Base-by-base conservation (phyloP, 37 sponge, comb jelly and placozoan species). In the Spongilla lacustris region DNA sequence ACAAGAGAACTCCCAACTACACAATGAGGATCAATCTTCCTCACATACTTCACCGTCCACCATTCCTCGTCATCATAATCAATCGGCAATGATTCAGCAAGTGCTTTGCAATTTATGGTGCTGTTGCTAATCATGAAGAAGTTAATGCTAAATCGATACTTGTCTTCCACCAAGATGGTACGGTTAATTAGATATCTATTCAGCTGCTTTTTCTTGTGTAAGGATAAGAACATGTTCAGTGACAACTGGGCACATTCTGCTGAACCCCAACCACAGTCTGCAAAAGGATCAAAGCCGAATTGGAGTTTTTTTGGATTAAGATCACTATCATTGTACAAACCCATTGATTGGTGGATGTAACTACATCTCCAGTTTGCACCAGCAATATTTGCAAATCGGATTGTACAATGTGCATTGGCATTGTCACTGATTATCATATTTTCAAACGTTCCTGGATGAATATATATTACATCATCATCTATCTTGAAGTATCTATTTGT, bases 281-380 rank as follows among this genome's bases (percentile, higher is more conserved):
- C 77, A 76, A 34, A 34, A 0, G 77, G 37, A 76, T 76, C 38
- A 26, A 36, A 76, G 26, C 35, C 48, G 26, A 35, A 76, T 31
- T 36, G 10, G 13, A 76, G 35, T 25, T 19, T 9, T 11, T 36
- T 26, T 36, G 77, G 77, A 48, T 76, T 76, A 9, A 76, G 9
- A 10, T 17, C 0, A 0, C 4, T 24, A 34, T 76, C 21, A 12
- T 76, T 31, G 21, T 34, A 76, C 12, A 76, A 24, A 1, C 77
- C 77, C 77, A 76, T 76, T 48, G 17, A 13, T 17, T 76, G 77
- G 35, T 76, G 77, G 19, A 76, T 30, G 0, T 13, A 34, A 48
- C 77, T 76, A 19, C 77, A 76, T 30, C 77, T 30, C 77, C 77
- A 76, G 77, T 76, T 76, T 11, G 34, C 35, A 11, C 77, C 77